A percentile compares a stretch with the other conserved stretches of the same genome.
These are phyloP conservation scores for Hirtodrosophila confusa DNA, from an alignment of 2,888 invertebrate species.

Conservation along the genomic window DNA sequence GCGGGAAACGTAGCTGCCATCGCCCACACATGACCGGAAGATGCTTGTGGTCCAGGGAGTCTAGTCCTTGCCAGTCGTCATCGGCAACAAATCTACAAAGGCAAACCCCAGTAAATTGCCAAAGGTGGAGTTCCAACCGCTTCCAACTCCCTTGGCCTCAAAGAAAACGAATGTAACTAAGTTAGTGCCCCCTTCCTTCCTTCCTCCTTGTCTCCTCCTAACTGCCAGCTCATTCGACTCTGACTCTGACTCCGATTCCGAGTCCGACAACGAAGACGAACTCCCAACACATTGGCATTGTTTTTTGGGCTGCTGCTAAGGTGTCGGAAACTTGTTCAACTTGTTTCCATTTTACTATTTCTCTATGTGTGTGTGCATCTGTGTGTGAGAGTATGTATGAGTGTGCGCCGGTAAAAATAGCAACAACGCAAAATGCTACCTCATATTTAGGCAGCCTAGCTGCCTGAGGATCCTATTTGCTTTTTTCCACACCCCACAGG, in stretches of 20 bases:
- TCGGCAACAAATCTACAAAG: slow-evolving; percentile 57
- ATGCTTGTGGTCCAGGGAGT: slow-evolving; percentile 25
- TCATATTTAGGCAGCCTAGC: slow-evolving; percentile 31
- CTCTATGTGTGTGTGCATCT: slow-evolving; percentile 10
- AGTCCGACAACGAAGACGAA: slow-evolving; percentile 28
- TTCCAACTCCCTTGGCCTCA: slow-evolving; percentile 21
- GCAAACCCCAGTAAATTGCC: slow-evolving; percentile 47
- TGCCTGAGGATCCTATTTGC: slow-evolving; percentile 11
- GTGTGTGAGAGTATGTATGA: slow-evolving; percentile 15
- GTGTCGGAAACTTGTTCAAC: slow-evolving; percentile 80
- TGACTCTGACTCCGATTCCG: slow-evolving; percentile 3
- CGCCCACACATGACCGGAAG: slow-evolving; percentile 60
- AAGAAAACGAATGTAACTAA: slow-evolving; percentile 51
- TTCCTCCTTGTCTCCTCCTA: background rate
- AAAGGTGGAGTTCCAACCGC: slow-evolving; percentile 26
- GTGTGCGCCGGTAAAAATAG: slow-evolving; percentile 47
- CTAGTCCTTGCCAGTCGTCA: slow-evolving; percentile 57
- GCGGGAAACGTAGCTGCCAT: slow-evolving; percentile 8
- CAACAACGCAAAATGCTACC: slow-evolving; percentile 41
- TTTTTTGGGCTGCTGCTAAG: slow-evolving; percentile 55
- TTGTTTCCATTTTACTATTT: slow-evolving; percentile 78
- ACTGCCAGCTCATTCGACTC: background rate
- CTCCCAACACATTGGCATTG: slow-evolving; percentile 63
- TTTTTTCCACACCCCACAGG: slow-evolving; percentile 27
- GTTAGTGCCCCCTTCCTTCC: slow-evolving; percentile 38